Evolutionary conservation across 1,140 invertebrate genomes (phyloP), one percentile per base, ranked within the genome.

Genomic region (Sycophila sp.): DNA sequence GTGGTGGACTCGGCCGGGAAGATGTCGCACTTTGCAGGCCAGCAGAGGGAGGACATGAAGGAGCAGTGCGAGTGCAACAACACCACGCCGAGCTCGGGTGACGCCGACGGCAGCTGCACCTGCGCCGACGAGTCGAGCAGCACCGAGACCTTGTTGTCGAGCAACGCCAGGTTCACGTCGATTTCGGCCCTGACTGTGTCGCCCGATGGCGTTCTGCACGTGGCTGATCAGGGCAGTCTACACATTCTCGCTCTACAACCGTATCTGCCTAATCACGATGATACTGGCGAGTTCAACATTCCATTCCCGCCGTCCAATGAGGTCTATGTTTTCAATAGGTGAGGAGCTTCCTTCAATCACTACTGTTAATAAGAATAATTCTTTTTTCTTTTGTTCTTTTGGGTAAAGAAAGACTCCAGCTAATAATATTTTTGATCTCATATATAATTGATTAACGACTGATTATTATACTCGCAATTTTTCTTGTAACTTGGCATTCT

Each of bases 111-210:
- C 1, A 86, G 87, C 13, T 87, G 89, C 11, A 85, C 79, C 28
- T 91, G 92, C 72, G 90, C 88, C 0, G 91, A 92, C 71, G 92
- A 92, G 75, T 91, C 89, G 0, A 89, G 91, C 19, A 93, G 91
- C 56, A 93, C 92, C 1, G 93, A 94, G 82, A 94, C 95, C 13
- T 87, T 96, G 10, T 85, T 97, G 1, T 96, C 96, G 0, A 94
- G 94, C 0, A 96, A 96, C 78, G 94, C 95, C 0, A 93, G 94
- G 75, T 94, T 98, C 80, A 94, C 94, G 72, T 92, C 95, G 0
- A 95, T 98, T 81, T 97, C 96, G 6, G 95, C 96, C 3, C 89
- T 99, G 7, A 93, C 96, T 2, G 95, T 98, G 2, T 95, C 96
- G 13, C 96, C 96, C 38, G 96, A 98, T 83, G 96, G 96, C 0